Conservation (phyloP, 2,113 vertebrate genomes). For the Oceanodroma tethys region DNA sequence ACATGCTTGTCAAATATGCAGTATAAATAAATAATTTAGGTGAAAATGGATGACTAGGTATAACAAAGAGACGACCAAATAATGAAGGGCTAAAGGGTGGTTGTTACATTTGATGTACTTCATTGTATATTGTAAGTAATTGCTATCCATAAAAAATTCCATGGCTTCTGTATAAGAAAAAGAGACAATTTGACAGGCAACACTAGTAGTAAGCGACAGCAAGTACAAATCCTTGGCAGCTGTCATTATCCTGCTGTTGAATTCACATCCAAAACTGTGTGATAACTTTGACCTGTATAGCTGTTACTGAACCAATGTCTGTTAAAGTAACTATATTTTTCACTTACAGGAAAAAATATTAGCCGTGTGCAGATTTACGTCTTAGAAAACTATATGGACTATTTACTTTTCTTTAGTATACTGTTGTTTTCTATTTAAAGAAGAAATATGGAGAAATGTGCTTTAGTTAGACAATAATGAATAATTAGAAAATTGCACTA, state of each 20-base stretch:
- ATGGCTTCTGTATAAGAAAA: slow-evolving; percentile 64
- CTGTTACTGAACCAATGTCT: slow-evolving; percentile 42
- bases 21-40: slow-evolving; percentile 73
- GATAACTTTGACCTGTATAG: slow-evolving; percentile 60
- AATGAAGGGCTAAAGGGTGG: slow-evolving; percentile 75
- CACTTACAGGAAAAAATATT: slow-evolving; percentile 31
- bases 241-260: slow-evolving; percentile 79
- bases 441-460: neutral
- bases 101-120: slow-evolving; percentile 76
- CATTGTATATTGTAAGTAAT: slow-evolving; percentile 72
- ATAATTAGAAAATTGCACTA: neutral
- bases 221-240: slow-evolving; percentile 77
- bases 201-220: slow-evolving; percentile 64
- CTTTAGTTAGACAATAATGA: neutral
- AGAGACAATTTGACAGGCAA: slow-evolving; percentile 79
- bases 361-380: slow-evolving; percentile 23
- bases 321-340: slow-evolving; percentile 50
- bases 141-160: slow-evolving; percentile 78
- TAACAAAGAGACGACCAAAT: slow-evolving; percentile 70
- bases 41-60: slow-evolving; percentile 63
- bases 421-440: neutral
- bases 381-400: neutral
- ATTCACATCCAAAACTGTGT: slow-evolving; percentile 70
- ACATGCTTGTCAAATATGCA: slow-evolving; percentile 55
- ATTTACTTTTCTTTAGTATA: neutral